Evolutionary conservation across 2,888 invertebrate genomes (phyloP), one percentile per base, ranked within the genome.

Genomic region (Bellardia bayeri): DNA sequence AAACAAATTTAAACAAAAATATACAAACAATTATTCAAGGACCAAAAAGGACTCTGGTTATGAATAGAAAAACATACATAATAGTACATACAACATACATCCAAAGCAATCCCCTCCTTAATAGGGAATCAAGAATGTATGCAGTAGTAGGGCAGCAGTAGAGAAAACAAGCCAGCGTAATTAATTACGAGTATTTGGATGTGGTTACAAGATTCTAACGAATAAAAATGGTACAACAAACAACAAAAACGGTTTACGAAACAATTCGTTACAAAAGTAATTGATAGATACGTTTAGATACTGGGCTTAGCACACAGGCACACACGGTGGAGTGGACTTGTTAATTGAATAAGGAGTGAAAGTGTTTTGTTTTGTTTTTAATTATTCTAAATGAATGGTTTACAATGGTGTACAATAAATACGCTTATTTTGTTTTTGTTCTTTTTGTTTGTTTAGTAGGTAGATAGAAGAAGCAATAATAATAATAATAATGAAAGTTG

Each of bases 81-180:
- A 7, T 74, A 16, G 16, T 45, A 66, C 11, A 54, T n/a, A 42
- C 68, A 79, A 54, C 42, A 14, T 37, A 63, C 69, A n/a, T 69
- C 33, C 78, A 64, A 0, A 71, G 9, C 37, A 33, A 45, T 63
- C 54, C 16, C 16, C 23, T 37, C 6, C 5, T 6, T 6, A 3
- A 5, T 23, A 23, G 23, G 23, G 69, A 76, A 81, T 74, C 33
- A 33, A 37, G n/a, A 74, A 63, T 71, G 45, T 71, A 75, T 69
- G 69, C 16, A 54, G 40, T 63, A 71, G 42, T 56, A 51, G 40
- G 23, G 33, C 14, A 82, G 45, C 56, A 45, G 14, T 58, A 63
- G 23, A 11, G 69, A 16, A 37, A 66, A 76, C 3, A 75, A 76
- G 82, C 69, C 69, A 76, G 83, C 76, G 23, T 83, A 71, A 76